Evolutionary conservation across 1,140 invertebrate genomes (phyloP), one percentile per base, ranked within the genome.

Genomic region (Druon quercuslanigerum): DNA sequence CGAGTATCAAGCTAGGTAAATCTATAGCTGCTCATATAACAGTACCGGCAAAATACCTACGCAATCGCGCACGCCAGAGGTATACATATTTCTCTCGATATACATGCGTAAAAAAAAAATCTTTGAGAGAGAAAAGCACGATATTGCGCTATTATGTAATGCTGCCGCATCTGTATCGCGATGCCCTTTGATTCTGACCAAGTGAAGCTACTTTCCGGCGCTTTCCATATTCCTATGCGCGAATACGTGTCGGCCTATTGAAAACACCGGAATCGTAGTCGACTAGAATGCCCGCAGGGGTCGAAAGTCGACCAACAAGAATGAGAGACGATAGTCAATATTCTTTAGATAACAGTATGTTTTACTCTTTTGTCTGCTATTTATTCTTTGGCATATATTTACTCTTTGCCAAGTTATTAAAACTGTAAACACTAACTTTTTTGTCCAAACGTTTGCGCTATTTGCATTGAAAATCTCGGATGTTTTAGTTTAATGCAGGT

Each of bases 91-190:
- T n/a, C 60, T 66, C 60, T 66, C 25, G 20, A 66, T 66, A 40
- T 66, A 66, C n/a, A 40, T 66, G 25, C 13, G n/a, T 1, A 40
- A 14, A n/a, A 66, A 66, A 66, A 25, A 40, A 11, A 66, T 46
- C 14, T 66, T 66, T 33, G 33, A 16, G 6, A 66, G 25, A 66
- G 25, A n/a, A 46, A 2, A 66, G 40, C 60, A 66, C 25, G 57
- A 66, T 66, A 66, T 40, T 66, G 60, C 60, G 33, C 60, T 66
- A 46, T 66, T 66, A 66, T 66, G 13, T 66, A 66, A 66, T 17
- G 16, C n/a, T 66, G 60, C 60, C 25, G 60, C 60, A 66, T 66
- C 60, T 66, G 60, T 66, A 66, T 66, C 60, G 25, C 60, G 60
- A 66, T 66, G 60, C 60, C 60, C 60, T 66, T 66, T 66, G 25